Conservation (phyloP, 2,113 vertebrate genomes). For the Colinus virginianus region DNA sequence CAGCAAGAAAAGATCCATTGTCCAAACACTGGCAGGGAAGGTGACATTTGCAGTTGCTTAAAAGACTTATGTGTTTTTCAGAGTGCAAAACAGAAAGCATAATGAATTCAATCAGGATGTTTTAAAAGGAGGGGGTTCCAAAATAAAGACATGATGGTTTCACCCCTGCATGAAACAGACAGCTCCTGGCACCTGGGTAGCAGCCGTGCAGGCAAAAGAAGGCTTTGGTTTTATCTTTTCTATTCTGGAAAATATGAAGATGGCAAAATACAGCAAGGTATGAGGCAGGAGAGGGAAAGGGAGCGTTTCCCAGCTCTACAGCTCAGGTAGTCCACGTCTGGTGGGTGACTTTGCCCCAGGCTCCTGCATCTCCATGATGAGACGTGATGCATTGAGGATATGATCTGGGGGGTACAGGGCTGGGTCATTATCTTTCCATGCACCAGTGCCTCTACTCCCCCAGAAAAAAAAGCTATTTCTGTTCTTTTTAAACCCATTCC, state of each 20-base stretch:
- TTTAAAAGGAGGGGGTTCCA: not conserved
- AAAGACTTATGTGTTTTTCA: constrained; percentile 63
- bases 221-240: not conserved
- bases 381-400: fast-evolving
- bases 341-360: not conserved
- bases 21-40: constrained; percentile 45
- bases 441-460: not conserved
- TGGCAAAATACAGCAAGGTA: not conserved
- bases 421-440: not conserved
- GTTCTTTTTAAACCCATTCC: not conserved
- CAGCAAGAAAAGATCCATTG: constrained; percentile 54
- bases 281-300: not conserved
- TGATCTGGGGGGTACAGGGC: not conserved
- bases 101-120: constrained; percentile 10
- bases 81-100: not conserved
- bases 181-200: not conserved
- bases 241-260: not conserved
- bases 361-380: not conserved
- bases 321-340: fast-evolving
- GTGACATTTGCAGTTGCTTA: constrained; percentile 64
- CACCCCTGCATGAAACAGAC: not conserved
- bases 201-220: not conserved
- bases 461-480: not conserved
- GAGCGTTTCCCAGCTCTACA: not conserved
- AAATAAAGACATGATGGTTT: constrained; percentile 22